These are phyloP conservation scores for Drosophila stalkeri DNA, from an alignment of 2,888 invertebrate genomes.

Conservation along the genomic window DNA sequence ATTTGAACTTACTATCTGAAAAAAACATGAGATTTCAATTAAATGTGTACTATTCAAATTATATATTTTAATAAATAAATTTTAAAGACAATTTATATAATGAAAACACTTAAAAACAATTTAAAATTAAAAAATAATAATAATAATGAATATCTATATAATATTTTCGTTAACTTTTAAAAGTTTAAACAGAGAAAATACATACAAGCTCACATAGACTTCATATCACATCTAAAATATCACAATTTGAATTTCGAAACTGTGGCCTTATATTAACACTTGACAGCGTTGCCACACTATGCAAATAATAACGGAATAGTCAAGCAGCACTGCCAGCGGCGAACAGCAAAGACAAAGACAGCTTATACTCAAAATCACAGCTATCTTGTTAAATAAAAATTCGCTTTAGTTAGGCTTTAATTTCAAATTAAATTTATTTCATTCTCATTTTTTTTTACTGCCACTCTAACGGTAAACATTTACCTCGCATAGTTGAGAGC, in stretches of 20 bases:
- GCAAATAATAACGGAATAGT: slow-evolving; percentile 30
- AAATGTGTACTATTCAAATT: background rate
- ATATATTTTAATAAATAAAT: background rate
- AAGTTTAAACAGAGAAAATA: no score
- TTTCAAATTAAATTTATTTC: background rate
- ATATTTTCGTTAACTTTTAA: no score
- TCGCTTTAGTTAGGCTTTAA: slow-evolving; percentile 2
- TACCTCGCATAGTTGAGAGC: slow-evolving; percentile 39
- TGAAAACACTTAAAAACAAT: no score
- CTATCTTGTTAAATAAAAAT: background rate
- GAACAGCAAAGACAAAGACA: slow-evolving; percentile 1
- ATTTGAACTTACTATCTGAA: slow-evolving; percentile 19
- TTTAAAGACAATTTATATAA: background rate
- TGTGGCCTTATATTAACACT: slow-evolving; percentile 21
- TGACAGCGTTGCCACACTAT: slow-evolving; percentile 41
- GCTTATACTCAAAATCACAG: background rate
- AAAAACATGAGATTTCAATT: background rate
- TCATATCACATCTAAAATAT: background rate
- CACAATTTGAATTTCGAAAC: slow-evolving; percentile 2
- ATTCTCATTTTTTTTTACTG: background rate
- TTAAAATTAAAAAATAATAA: no score
- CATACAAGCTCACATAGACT: no score
- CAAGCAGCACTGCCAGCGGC: slow-evolving; percentile 30
- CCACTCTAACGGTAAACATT: slow-evolving; percentile 40
- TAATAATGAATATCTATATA: no score